Percentiles rank a stretch among this genome's conserved stretches.
Conservation (phyloP, 1,140 invertebrate species). For the Drosophila lacteicornis region DNA sequence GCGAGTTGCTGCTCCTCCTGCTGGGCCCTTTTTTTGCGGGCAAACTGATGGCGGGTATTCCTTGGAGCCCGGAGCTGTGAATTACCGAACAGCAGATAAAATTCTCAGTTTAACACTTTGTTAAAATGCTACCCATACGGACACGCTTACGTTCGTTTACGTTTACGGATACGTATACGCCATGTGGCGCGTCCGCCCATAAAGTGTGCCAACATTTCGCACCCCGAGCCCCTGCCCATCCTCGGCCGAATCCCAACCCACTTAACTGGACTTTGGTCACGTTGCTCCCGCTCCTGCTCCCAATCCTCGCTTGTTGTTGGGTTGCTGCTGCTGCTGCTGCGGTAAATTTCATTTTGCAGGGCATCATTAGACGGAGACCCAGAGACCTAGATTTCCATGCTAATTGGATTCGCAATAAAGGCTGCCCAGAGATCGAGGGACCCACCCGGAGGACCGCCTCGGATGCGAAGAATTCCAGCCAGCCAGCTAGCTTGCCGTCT, state of each 20-base stretch:
- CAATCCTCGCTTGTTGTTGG: constrained; percentile 14
- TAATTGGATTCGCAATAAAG: constrained; percentile 72
- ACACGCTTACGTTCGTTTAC: constrained; percentile 44
- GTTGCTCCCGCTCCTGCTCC: constrained; percentile 24
- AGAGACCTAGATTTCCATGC: constrained; percentile 71
- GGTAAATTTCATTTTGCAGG: constrained; percentile 69
- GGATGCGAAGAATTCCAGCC: constrained; percentile 27
- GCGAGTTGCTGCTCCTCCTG: constrained; percentile 14
- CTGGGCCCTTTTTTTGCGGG: constrained; percentile 21
- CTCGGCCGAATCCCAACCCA: constrained; percentile 23
- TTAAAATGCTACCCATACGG: constrained; percentile 74
- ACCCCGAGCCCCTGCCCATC: constrained; percentile 1
- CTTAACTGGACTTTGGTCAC: constrained; percentile 52
- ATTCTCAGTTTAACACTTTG: constrained; percentile 84
- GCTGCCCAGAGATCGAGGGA: constrained; percentile 48
- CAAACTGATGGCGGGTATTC: constrained; percentile 54
- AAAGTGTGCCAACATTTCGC: constrained; percentile 70
- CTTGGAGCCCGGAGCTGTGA: constrained; percentile 68
- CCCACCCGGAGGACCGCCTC: constrained; percentile 2
- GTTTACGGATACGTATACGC: constrained; percentile 48
- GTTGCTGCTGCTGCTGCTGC: constrained; percentile 33
- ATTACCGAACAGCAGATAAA: constrained; percentile 81
- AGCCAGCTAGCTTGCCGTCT: constrained; percentile 2
- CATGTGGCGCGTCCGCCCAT: constrained; percentile 67
- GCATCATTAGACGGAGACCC: constrained; percentile 65